Evolutionary conservation across 2,113 vertebrate genomes (phyloP), one percentile per base, ranked within the genome.

Genomic region (Vidua macroura): DNA sequence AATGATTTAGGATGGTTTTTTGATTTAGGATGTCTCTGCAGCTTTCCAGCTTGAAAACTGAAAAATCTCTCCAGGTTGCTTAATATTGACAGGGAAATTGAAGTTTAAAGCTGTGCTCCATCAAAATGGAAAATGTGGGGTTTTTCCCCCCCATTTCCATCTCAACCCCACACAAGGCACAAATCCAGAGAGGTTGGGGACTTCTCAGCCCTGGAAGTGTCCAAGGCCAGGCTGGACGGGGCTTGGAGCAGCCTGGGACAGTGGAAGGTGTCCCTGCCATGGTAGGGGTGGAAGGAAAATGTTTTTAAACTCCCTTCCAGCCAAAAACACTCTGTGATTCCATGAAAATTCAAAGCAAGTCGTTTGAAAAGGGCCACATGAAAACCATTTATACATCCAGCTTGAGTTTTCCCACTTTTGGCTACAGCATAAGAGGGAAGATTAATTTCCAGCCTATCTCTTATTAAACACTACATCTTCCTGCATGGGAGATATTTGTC

Each of bases 1-100:
- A 79, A 27, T 24, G 9, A 39, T 23, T 59, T 43, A 7, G 24
- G 35, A 59, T 35, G 15, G 11, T 33, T 51, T 44, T 37, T 46
- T 31, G 0, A 21, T 76, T 59, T 37, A 31, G 31, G 25, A 60
- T 49, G 3, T 77, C 37, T 81, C 58, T 53, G 46, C 7, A 6
- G 48, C 30, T 81, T 84, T 79, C 35, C 74, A 77, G 72, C 59
- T 53, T 70, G 43, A 86, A 93, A 93, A 88, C 9, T 52, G 39
- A 78, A 82, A 91, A 58, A 63, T 88, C 44, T 81, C 70, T 91
- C 74, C 91, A 94, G 20, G 25, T 67, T 44, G 39, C 41, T 89
- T 82, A 85, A 73, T 73, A 84, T 33, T 31, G 43, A 51, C 53
- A 49, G 37, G 19, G 48, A 96, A 91, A 95, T 44, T 62, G 48